Conservation (phyloP, 2,113 vertebrate species). For the Engraulis encrasicolus region DNA sequence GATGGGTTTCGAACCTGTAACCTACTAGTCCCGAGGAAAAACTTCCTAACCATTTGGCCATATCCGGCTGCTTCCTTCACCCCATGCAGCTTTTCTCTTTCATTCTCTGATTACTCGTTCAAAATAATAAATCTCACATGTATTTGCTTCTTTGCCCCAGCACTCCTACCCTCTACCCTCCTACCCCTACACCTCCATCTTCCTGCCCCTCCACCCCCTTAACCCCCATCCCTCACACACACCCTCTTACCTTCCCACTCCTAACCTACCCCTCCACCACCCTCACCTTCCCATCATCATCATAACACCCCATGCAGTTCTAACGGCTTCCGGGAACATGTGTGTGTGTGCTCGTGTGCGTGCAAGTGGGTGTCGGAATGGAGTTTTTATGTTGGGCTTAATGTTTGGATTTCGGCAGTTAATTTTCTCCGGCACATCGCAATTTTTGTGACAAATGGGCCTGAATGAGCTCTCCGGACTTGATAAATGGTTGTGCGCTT, state of each 20-base stretch:
- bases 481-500: slow-evolving; percentile 45
- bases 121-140: too few relatives aligned
- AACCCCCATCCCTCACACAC: not conserved
- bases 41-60: too few relatives aligned
- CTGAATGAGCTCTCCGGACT: slow-evolving; percentile 41
- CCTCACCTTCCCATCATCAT: not conserved
- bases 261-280: not conserved
- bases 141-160: too few relatives aligned
- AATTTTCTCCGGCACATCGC: slow-evolving; percentile 31
- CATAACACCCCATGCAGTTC: not conserved
- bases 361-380: not conserved
- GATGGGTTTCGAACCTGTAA: too few relatives aligned
- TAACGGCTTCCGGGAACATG: not conserved
- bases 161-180: too few relatives aligned
- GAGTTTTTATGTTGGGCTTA: not conserved
- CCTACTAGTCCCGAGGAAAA: too few relatives aligned
- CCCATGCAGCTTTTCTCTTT: too few relatives aligned
- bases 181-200: too few relatives aligned
- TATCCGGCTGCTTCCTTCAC: too few relatives aligned
- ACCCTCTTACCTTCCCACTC: not conserved
- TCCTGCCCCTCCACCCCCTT: not conserved
- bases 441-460: slow-evolving; percentile 44
- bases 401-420: slow-evolving; percentile 17
- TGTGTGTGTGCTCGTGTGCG: not conserved
- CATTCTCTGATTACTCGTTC: too few relatives aligned